Evolutionary conservation across 2,797 vertebrate genomes (phyloP), one percentile per base, ranked within the genome.

Genomic region (Gallinago solitaria): DNA sequence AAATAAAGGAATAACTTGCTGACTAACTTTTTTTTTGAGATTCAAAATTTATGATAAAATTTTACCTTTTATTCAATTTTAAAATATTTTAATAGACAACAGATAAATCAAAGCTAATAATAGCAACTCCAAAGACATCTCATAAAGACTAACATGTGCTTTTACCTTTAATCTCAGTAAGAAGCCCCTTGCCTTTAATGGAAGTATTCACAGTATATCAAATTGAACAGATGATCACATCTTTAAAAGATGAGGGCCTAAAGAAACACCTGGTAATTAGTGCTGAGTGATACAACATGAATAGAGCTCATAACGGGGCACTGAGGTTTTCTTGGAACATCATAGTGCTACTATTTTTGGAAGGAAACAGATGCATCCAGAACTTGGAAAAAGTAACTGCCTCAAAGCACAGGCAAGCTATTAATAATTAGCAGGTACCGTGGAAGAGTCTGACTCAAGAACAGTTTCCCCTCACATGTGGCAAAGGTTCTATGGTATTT

Each of bases 121-220:
- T 37, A 89, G 47, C 30, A 91, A 11, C n/a, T 83, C 79, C 37
- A 92, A 90, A 78, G 79, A 68, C 23, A 51, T 86, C 16, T 88
- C n/a, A 54, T 87, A 78, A 91, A 71, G 61, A 69, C 6, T 78
- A 95, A 73, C 82, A 89, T 32, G 30, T 94, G 84, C 14, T 86
- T 93, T 94, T 86, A 95, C 54, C 57, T 93, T 96, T 96, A 93
- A 94, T 95, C 91, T 93, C 82, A 70, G 89, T 79, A 35, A 95
- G 87, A 92, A 89, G 9, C 1, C 33, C 28, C 18, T 83, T 83
- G 54, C 51, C 50, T 93, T 76, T 91, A 92, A 89, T 83, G 63
- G 73, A 90, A 90, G 4, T n/a, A 90, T 94, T 93, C 87, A 90
- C 76, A 76, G 69, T 56, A 53, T 48, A 83, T 91, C 76, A 94